Percentiles rank a stretch among this genome's conserved stretches.
These are phyloP conservation scores for Drosophila leonis DNA, from an alignment of 2,888 invertebrate genomes.

Conservation along the genomic window DNA sequence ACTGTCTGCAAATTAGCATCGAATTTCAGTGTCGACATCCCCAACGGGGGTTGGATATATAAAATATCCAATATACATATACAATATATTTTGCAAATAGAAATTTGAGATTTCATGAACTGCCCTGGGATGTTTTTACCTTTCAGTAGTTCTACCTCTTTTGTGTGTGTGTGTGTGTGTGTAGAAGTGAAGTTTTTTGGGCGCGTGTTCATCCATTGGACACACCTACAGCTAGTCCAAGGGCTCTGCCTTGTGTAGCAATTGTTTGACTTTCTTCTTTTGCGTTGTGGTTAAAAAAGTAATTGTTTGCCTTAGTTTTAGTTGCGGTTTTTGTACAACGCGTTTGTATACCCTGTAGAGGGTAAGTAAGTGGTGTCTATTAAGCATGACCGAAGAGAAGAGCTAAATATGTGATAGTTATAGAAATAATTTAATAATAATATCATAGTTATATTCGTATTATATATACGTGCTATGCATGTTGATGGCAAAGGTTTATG, in stretches of 20 bases:
- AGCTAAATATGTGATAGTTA: background rate
- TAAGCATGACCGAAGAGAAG: too few relatives aligned
- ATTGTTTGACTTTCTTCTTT: conserved; percentile 28
- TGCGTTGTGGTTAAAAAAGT: conserved; percentile 38
- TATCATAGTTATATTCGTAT: background rate
- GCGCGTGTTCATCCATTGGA: conserved; percentile 15
- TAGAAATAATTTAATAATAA: background rate
- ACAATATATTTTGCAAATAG: conserved; percentile 37
- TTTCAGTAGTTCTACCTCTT: conserved; percentile 2
- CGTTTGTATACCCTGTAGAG: conserved; percentile 36
- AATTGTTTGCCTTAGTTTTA: conserved; percentile 43
- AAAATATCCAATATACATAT: conserved; percentile 4
- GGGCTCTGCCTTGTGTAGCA: conserved; percentile 11
- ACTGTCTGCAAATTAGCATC: conserved; percentile 71
- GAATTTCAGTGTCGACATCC: conserved; percentile 46
- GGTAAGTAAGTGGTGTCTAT: background rate
- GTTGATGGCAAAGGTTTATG: background rate
- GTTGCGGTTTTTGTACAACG: conserved; percentile 15
- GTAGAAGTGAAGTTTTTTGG: background rate
- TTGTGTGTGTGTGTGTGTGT: background rate
- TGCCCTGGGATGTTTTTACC: conserved; percentile 23
- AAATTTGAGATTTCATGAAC: conserved; percentile 73
- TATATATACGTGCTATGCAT: too few relatives aligned
- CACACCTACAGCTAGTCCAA: conserved; percentile 48
- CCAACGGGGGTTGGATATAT: background rate